A percentile compares a stretch with the other conserved stretches of the same genome.
These are phyloP conservation scores for Muscicapa comitata DNA, from an alignment of 2,797 vertebrate genomes.

Conservation along the genomic window DNA sequence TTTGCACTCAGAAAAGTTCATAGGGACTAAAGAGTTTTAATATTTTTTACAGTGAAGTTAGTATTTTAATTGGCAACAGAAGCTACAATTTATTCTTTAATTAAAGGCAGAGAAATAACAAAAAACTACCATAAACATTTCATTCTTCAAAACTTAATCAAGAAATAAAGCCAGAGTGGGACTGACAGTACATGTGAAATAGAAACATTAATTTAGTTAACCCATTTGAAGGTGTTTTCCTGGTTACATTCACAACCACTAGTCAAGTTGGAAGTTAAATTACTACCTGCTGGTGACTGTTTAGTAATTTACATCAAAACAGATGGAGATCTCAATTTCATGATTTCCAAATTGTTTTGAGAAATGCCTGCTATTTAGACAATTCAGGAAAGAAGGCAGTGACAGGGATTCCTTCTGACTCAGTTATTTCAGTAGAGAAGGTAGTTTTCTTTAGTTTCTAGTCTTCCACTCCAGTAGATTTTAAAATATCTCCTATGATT, in stretches of 20 bases:
- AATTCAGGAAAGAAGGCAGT: neutral
- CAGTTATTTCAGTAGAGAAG: neutral
- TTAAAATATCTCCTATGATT: neutral
- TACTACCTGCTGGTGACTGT: neutral
- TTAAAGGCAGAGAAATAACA: neutral
- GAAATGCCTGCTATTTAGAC: neutral
- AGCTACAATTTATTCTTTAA: neutral
- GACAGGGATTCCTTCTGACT: constrained; percentile 2
- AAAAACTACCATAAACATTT: neutral
- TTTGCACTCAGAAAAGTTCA: neutral
- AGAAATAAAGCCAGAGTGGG: neutral
- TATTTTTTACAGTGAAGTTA: neutral
- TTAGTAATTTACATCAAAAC: neutral
- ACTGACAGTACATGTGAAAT: neutral
- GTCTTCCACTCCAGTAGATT: neutral
- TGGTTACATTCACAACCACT: neutral
- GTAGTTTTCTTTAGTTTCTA: neutral
- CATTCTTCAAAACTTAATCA: neutral
- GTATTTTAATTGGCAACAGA: neutral
- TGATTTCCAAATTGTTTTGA: neutral
- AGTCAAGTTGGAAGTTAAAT: neutral
- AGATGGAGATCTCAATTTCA: neutral
- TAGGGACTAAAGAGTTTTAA: neutral
- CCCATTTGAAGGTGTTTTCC: neutral
- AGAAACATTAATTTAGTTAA: neutral